phyloP scores from a whole-genome alignment of 2,888 invertebrate species.

The Lycia hirtaria region DNA sequence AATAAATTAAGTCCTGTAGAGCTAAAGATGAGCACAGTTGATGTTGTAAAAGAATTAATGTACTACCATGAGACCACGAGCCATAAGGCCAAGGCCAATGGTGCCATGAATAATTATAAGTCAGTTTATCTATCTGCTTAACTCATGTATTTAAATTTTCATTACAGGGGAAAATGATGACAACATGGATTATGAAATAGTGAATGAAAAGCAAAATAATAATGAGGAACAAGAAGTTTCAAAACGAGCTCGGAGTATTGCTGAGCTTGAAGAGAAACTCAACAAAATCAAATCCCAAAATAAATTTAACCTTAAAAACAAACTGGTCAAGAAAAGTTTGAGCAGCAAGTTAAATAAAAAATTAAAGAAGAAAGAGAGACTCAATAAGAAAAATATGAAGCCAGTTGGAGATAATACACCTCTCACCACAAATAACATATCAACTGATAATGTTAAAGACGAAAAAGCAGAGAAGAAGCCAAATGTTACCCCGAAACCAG shows the following conservation, averaged over 20 bases:
- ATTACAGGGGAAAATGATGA: slow-evolving; percentile 65
- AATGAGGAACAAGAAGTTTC: slow-evolving; percentile 61
- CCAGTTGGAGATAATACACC: slow-evolving; percentile 46
- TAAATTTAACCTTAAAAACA: slow-evolving; percentile 87
- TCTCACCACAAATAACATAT: slow-evolving; percentile 19
- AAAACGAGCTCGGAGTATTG: slow-evolving; percentile 85
- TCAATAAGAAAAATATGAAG: slow-evolving; percentile 63
- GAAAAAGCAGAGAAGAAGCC: slow-evolving; percentile 60
- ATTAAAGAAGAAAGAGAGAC: slow-evolving; percentile 85
- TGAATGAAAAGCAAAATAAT: slow-evolving; percentile 52
- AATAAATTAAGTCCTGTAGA: too few relatives aligned
- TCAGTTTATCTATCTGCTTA: neutral
- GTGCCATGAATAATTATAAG: too few relatives aligned
- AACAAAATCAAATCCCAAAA: slow-evolving; percentile 87
- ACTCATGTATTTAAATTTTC: neutral
- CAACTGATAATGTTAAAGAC: slow-evolving; percentile 42
- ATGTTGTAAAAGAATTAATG: too few relatives aligned
- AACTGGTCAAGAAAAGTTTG: slow-evolving; percentile 87
- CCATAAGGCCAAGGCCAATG: too few relatives aligned
- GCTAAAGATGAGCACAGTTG: too few relatives aligned
- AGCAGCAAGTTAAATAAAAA: slow-evolving; percentile 89
- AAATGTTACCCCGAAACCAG: slow-evolving; percentile 86
- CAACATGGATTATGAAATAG: slow-evolving; percentile 68
- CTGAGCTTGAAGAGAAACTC: slow-evolving; percentile 87
- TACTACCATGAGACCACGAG: too few relatives aligned